Conservation (phyloP, 2,797 vertebrate genomes). For the Chelonia mydas region DNA sequence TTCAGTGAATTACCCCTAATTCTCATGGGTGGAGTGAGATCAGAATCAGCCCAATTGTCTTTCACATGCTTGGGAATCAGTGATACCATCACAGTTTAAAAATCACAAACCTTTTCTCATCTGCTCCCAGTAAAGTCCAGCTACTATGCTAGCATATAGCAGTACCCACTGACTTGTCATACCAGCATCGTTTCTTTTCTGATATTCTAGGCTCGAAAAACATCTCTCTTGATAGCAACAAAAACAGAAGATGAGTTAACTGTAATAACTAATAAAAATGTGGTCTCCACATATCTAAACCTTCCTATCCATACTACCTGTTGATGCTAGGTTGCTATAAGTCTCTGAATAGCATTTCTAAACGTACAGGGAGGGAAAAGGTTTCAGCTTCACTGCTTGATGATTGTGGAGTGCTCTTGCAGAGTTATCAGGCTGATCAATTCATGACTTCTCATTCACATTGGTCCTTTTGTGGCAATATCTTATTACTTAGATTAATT, state of each 20-base stretch:
- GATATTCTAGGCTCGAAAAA: slow-evolving; percentile 12
- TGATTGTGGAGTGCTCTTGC: slow-evolving; percentile 24
- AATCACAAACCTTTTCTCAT: background rate
- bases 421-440: slow-evolving; percentile 35
- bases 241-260: background rate
- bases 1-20: background rate
- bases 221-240: background rate
- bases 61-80: background rate
- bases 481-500: slow-evolving; percentile 26
- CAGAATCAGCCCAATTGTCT: background rate
- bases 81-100: background rate
- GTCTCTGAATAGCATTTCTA: background rate
- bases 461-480: slow-evolving; percentile 33
- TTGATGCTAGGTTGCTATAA: slow-evolving; percentile 1
- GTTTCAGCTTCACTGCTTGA: background rate
- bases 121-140: background rate
- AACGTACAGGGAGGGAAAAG: background rate
- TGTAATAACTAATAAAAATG: background rate
- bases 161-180: background rate
- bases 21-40: background rate
- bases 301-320: background rate
- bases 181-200: background rate
- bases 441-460: slow-evolving; percentile 36
- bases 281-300: background rate
- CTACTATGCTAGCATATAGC: background rate